Conservation (phyloP, 2,113 vertebrate species). For the Passerina amoena region DNA sequence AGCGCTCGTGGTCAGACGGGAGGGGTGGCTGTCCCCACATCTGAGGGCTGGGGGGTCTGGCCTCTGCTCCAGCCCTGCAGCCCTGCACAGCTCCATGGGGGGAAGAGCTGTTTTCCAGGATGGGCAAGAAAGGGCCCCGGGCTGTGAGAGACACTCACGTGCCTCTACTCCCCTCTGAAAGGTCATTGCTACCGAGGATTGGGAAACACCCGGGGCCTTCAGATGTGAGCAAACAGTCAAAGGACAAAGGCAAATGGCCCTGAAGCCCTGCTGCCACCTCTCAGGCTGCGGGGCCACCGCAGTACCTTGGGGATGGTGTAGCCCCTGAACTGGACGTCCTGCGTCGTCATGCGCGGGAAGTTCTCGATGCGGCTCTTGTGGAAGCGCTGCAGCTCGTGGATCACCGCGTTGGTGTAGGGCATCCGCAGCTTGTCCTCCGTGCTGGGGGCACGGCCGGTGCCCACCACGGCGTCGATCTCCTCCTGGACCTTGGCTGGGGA, state of each 20-base stretch:
- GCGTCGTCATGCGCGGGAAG: background rate
- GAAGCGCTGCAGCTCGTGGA: constrained; percentile 51
- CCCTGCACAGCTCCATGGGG: accelerated
- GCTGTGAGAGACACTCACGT: background rate
- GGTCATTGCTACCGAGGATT: background rate
- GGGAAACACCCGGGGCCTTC: background rate
- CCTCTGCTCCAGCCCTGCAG: accelerated
- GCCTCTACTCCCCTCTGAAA: background rate
- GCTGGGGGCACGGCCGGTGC: background rate
- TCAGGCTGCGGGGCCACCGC: accelerated
- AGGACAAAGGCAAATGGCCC: background rate
- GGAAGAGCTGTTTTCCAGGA: background rate
- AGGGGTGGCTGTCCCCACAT: accelerated
- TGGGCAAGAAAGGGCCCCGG: accelerated
- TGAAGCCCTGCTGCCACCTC: accelerated
- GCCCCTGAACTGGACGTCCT: background rate
- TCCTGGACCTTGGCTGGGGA: constrained; percentile 41
- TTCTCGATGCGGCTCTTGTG: background rate
- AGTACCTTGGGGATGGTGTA: constrained; percentile 56
- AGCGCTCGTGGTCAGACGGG: accelerated
- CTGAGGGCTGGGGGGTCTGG: background rate
- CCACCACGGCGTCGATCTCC: constrained; percentile 16
- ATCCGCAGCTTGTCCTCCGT: constrained; percentile 31
- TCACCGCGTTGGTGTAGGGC: constrained; percentile 27
- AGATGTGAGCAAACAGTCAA: background rate